Evolutionary conservation across 2,888 invertebrate species (phyloP), one percentile per base, ranked within the genome.

Genomic region (Hofmannophila pseudospretella): DNA sequence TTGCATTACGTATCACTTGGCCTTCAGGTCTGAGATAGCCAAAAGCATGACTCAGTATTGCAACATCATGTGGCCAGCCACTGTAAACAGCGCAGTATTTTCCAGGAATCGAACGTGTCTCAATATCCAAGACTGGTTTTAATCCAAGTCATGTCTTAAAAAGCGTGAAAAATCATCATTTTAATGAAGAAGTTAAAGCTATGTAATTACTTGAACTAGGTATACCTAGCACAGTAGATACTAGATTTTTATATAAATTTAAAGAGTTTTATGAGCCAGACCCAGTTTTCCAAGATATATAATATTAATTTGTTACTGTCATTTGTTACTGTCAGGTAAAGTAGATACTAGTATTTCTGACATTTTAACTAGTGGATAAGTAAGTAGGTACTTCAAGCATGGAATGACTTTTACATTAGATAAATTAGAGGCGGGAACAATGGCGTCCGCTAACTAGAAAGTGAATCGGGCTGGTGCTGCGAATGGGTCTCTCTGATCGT

Each of bases 401-500:
- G 44, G 59, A 74, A 68, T 66, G 58, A 68, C 65, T 73, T 71
- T 68, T 67, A 68, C 70, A 71, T 76, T 67, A 71, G 67, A 76
- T 73, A 73, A 71, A 80, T 77, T 78, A 78, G 61, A 68, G 55
- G 54, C 62, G 52, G 54, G 67, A 77, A 80, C 79, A 84, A 81
- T 78, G 66, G 77, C 57, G 59, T 55, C 60, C 63, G 63, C 68
- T 70, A 73, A 74, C 73, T 79, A 79, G 76, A 81, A 82, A 82
- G 79, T 81, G 73, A 77, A 70, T 67, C 70, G 69, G 59, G 62
- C 61, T 63, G 65, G 59, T 64, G 66, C 64, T 58, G 65, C 66
- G 71, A 75, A 72, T 73, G 68, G n/a, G 69, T 67, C 70, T 74
- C 71, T 71, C 65, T 58, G 77, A 81, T 82, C 59, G 67, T 77